phyloP scores from a whole-genome alignment of 2,888 invertebrate genomes.

The Polymixis lichenea region DNA sequence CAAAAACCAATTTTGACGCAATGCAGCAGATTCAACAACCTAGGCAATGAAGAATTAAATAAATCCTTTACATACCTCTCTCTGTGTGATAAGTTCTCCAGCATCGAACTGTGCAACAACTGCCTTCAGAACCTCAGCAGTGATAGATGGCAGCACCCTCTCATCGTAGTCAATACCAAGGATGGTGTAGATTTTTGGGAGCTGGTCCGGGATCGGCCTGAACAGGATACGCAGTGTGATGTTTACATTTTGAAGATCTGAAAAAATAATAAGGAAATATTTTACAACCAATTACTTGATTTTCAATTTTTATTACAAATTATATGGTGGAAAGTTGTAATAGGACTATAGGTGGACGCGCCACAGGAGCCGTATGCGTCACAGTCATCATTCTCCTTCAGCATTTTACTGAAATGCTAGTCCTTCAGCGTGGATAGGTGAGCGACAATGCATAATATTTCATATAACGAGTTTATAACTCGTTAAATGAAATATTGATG shows the following conservation, averaged over 20 bases:
- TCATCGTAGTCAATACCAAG: constrained; percentile 99
- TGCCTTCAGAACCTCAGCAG: constrained; percentile 99
- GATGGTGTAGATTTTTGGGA: constrained; percentile 99
- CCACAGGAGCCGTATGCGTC: too few relatives aligned
- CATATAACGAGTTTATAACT: too few relatives aligned
- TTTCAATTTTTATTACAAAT: background rate
- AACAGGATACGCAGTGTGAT: constrained; percentile 99
- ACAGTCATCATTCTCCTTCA: too few relatives aligned
- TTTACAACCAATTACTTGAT: background rate
- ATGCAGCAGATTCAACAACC: background rate
- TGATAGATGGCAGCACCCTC: constrained; percentile 99
- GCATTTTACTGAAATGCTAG: too few relatives aligned
- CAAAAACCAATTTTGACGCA: background rate
- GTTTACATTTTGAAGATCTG: constrained; percentile 99
- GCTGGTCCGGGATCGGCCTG: constrained; percentile 97
- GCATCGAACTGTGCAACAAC: constrained; percentile 99
- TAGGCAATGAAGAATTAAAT: constrained; percentile 56
- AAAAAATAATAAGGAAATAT: constrained; percentile 70
- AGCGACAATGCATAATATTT: too few relatives aligned
- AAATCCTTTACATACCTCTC: constrained; percentile 93
- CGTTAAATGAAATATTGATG: too few relatives aligned
- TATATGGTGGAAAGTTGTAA: background rate
- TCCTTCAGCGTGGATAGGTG: too few relatives aligned
- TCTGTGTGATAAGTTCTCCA: constrained; percentile 99
- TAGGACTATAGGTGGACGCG: too few relatives aligned